Conservation (phyloP, 2,888 invertebrate species). For the Cosmia pyralina region DNA sequence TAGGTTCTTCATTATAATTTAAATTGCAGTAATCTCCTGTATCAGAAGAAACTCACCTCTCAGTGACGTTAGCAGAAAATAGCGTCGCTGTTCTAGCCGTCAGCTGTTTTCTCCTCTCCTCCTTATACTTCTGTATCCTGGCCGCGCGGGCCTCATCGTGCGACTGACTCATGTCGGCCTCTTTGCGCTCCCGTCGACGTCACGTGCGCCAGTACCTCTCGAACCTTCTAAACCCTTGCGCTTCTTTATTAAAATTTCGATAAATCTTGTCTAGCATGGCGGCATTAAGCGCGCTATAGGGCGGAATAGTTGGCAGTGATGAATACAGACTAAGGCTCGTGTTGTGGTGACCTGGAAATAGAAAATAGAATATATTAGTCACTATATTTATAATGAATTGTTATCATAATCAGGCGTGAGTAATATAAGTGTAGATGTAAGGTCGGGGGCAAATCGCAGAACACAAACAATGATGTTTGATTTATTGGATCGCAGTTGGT, state of each 20-base stretch:
- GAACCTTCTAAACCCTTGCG: slow-evolving; percentile 71
- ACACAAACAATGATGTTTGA: slow-evolving; percentile 82
- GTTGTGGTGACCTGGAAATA: slow-evolving; percentile 79
- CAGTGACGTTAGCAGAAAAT: slow-evolving; percentile 92
- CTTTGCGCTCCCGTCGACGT: slow-evolving; percentile 73
- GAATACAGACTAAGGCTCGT: slow-evolving; percentile 81
- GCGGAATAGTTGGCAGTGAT: slow-evolving; percentile 88
- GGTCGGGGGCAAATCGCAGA: slow-evolving; percentile 72
- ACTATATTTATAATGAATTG: slow-evolving; percentile 28
- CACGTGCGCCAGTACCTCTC: slow-evolving; percentile 80
- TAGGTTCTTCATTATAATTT: not conserved
- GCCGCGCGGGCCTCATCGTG: slow-evolving; percentile 90
- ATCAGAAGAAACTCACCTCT: slow-evolving; percentile 75
- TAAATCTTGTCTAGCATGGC: slow-evolving; percentile 85
- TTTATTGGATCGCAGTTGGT: slow-evolving; percentile 68
- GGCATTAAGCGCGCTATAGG: slow-evolving; percentile 84
- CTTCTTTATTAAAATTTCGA: slow-evolving; percentile 75
- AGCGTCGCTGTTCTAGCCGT: slow-evolving; percentile 91
- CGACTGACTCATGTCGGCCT: slow-evolving; percentile 82
- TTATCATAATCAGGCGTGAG: slow-evolving; percentile 63
- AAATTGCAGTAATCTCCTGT: not conserved
- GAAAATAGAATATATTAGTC: slow-evolving; percentile 57
- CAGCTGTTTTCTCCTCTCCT: slow-evolving; percentile 92
- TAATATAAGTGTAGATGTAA: slow-evolving; percentile 67
- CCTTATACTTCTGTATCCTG: slow-evolving; percentile 93